phyloP scores from a whole-genome alignment of 2,113 vertebrate species.

The Columba livia region DNA sequence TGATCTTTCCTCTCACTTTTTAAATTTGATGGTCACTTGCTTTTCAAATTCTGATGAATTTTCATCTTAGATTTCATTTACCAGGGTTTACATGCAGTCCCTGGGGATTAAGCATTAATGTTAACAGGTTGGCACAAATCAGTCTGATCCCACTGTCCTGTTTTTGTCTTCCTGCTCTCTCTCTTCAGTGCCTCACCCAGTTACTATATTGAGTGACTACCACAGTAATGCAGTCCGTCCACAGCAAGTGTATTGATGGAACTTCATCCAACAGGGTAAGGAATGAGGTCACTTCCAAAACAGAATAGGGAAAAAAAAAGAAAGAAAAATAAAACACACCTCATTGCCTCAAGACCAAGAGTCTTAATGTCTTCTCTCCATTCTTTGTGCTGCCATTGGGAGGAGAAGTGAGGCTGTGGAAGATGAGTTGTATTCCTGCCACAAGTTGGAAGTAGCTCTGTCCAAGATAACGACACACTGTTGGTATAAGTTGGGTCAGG shows the following conservation, averaged over 20 bases:
- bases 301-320: not conserved
- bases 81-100: not conserved
- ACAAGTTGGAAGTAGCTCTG: not conserved
- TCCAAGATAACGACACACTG: not conserved
- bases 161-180: not conserved
- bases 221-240: not conserved
- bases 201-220: not conserved
- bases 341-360: not conserved
- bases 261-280: not conserved
- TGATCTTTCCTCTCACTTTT: not conserved
- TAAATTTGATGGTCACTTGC: not conserved
- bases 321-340: not conserved
- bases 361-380: not conserved
- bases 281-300: not conserved
- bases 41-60: not conserved
- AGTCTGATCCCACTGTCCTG: not conserved
- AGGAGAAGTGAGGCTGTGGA: not conserved
- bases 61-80: not conserved
- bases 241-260: not conserved
- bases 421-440: not conserved
- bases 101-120: not conserved
- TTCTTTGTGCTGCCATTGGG: not conserved
- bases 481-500: conserved; percentile 1
- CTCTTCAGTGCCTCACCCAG: not conserved
- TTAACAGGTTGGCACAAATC: not conserved